Evolutionary conservation across 2,888 invertebrate species (phyloP).

Genomic region (Hydropsyche betteni): DNA sequence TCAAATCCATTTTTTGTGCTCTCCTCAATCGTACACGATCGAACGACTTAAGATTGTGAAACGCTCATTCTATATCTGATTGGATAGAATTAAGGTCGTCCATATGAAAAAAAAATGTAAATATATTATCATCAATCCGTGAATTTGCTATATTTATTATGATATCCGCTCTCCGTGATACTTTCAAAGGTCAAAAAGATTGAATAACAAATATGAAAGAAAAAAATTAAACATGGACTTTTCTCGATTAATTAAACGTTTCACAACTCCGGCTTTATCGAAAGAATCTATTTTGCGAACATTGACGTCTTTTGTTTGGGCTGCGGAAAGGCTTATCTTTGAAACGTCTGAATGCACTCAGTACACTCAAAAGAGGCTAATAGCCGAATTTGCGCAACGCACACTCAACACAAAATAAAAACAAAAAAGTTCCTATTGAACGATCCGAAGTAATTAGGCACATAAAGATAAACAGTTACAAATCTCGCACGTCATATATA

Average conservation of each 20-base stretch:
- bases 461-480: constrained; percentile 32
- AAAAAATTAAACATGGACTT: too few relatives aligned
- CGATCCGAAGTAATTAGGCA: constrained; percentile 8
- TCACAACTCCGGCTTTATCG: not conserved
- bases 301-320: too few relatives aligned
- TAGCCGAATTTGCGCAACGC: not conserved
- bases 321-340: too few relatives aligned
- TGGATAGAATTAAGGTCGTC: constrained; percentile 15
- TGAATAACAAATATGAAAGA: not conserved
- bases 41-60: constrained; percentile 23
- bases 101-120: constrained; percentile 8
- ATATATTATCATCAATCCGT: constrained; percentile 17
- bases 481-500: constrained; percentile 22
- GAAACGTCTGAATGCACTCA: not conserved
- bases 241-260: too few relatives aligned
- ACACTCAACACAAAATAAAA: not conserved
- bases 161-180: constrained; percentile 17
- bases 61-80: constrained; percentile 18
- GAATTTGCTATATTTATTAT: constrained; percentile 2
- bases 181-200: constrained; percentile 17
- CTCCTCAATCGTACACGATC: constrained; percentile 26
- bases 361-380: not conserved
- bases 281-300: not conserved
- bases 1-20: constrained; percentile 15
- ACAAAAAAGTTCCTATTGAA: constrained; percentile 16